phyloP scores from a whole-genome alignment of 2,113 vertebrate genomes.

The Nicator chloris region DNA sequence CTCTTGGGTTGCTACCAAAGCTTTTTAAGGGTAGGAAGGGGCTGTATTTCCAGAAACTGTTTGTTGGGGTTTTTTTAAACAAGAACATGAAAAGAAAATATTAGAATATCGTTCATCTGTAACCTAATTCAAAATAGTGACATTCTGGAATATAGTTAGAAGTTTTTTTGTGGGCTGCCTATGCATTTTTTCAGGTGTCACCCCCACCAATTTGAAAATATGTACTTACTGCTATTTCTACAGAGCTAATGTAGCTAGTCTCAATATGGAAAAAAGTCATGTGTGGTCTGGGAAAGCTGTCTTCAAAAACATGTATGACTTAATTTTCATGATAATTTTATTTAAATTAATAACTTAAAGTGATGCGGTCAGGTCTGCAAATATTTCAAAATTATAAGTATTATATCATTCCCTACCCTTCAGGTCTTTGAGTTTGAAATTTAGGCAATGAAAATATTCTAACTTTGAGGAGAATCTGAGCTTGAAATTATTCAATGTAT shows the following conservation, averaged over 20 bases:
- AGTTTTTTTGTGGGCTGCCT: rapidly evolving
- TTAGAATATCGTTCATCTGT: neutral
- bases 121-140: neutral
- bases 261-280: neutral
- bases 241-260: neutral
- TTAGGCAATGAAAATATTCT: neutral
- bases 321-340: neutral
- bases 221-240: neutral
- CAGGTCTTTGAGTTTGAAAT: neutral
- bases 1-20: neutral
- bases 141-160: neutral
- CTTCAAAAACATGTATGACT: neutral
- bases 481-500: neutral
- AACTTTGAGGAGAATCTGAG: neutral
- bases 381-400: neutral
- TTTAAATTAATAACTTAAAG: neutral
- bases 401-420: neutral
- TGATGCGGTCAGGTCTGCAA: neutral
- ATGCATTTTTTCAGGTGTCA: neutral
- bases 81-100: neutral
- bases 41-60: neutral
- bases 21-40: neutral
- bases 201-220: neutral
- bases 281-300: neutral
- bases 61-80: neutral